Evolutionary conservation across 2,888 invertebrate species (phyloP), one percentile per base, ranked within the genome.

Genomic region (Rhodophaea formosa): DNA sequence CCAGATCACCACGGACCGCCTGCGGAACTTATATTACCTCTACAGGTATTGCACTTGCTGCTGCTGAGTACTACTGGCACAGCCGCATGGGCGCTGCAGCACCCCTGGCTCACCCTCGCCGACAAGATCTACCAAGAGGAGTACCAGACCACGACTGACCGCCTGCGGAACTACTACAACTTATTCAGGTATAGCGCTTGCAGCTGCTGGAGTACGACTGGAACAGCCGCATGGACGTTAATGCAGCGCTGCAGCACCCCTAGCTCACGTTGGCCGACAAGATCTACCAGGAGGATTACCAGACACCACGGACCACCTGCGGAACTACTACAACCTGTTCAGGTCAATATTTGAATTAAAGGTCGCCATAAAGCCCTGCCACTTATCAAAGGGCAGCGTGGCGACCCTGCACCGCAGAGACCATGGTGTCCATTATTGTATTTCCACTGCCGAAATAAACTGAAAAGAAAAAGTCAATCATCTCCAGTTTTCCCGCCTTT

Each of bases 81-180:
- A 94, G 94, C 49, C 93, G 97, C 62, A 93, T 96, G 93, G 96
- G 97, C 75, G 0, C 86, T 99, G 55, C 92, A 94, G 57, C 99
- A 99, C 89, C 97, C 98, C 0, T 99, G 99, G 99, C 91, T 97
- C 62, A 92, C 93, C 39, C 84, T 93, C 60, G 93, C 95, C 1
- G 96, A 96, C 67, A 93, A 92, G 74, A 92, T 93, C 62, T 93
- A 93, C 49, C 84, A 90, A 16, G 94, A 95, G 56, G 94, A 95
- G 62, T 95, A 94, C 77, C 92, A 93, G 74, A 96, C 97, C 67
- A 93, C 94, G 12, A 95, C 95, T 0, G 96, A 95, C 74, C 92
- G 95, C 42, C 86, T 97, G 66, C 93, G 94, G 74, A 95, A 95
- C 79, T 97, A 97, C 74, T 95, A 95, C 71, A 94, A 93, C 66